A percentile compares a stretch with the other conserved stretches of the same genome.
phyloP scores from a whole-genome alignment of 2,113 vertebrate species.

The Chascanopsetta lugubris region DNA sequence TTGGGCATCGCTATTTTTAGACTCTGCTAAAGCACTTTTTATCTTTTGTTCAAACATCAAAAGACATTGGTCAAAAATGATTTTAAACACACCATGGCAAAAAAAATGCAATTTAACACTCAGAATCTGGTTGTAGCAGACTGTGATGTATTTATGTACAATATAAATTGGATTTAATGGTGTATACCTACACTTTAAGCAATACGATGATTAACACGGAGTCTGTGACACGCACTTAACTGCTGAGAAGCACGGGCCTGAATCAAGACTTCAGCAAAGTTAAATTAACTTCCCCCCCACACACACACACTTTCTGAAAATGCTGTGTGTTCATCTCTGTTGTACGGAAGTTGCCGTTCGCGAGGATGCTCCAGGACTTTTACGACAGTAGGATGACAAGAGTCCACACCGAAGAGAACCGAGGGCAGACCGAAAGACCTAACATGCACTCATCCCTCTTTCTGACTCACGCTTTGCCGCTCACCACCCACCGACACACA shows the following conservation, averaged over 20 bases:
- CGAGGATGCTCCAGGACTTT: constrained; percentile 29
- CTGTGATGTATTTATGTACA: constrained; percentile 24
- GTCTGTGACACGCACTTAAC: constrained; percentile 23
- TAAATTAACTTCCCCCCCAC: too few species aligned
- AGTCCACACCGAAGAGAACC: constrained; percentile 43
- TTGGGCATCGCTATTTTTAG: constrained; percentile 54
- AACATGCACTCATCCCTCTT: constrained; percentile 71
- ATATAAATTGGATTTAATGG: constrained; percentile 22
- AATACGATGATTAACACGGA: constrained; percentile 9
- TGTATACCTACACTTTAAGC: constrained; percentile 14
- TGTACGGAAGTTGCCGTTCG: not conserved
- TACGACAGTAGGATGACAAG: constrained; percentile 55
- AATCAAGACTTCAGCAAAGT: constrained; percentile 50
- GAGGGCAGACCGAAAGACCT: constrained; percentile 71
- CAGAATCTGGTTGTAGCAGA: not conserved
- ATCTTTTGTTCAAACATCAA: constrained; percentile 54
- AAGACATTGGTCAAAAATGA: constrained; percentile 26
- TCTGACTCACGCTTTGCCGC: constrained; percentile 78
- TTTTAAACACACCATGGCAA: constrained; percentile 14
- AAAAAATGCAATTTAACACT: constrained; percentile 9
- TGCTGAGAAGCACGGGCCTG: constrained; percentile 41
- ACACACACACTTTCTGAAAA: too few species aligned
- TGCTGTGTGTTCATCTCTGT: constrained; percentile 25
- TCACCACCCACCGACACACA: constrained; percentile 77
- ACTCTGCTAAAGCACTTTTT: constrained; percentile 41